These are phyloP conservation scores for Drosophila stalkeri DNA, from an alignment of 2,888 invertebrate species.

Conservation along the genomic window DNA sequence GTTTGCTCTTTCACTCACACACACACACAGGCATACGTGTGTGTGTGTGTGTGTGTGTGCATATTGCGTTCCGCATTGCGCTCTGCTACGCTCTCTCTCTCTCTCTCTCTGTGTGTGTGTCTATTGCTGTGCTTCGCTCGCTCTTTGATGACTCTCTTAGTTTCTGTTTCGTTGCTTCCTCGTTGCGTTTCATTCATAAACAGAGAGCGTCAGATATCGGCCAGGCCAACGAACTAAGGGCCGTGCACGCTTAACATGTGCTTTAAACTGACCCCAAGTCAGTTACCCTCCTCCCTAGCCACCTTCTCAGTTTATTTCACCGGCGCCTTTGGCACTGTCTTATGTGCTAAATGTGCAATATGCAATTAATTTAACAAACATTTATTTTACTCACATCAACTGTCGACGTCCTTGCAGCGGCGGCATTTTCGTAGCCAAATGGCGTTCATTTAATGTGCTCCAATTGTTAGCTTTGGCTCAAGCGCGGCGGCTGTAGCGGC, in stretches of 20 bases:
- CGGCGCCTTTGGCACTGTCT: slow-evolving; percentile 1
- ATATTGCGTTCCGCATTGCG: slow-evolving; percentile 42
- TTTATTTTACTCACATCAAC: slow-evolving; percentile 61
- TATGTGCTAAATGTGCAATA: slow-evolving; percentile 9
- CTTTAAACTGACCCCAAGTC: slow-evolving; percentile 43
- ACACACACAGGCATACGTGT: slow-evolving; percentile 1
- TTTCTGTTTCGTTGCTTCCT: slow-evolving; percentile 62
- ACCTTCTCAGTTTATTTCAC: too few relatives aligned
- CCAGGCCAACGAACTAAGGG: slow-evolving; percentile 77
- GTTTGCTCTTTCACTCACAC: slow-evolving; percentile 34
- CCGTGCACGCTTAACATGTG: slow-evolving; percentile 62
- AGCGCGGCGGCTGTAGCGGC: slow-evolving; percentile 33
- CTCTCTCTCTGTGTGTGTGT: slow-evolving; percentile 17
- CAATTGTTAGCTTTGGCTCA: slow-evolving; percentile 40
- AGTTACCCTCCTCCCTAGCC: neutral
- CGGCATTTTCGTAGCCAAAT: slow-evolving; percentile 72
- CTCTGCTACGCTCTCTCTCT: slow-evolving; percentile 15
- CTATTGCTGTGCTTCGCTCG: neutral
- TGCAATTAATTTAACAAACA: neutral
- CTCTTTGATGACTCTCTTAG: slow-evolving; percentile 17
- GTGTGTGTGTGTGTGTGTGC: neutral
- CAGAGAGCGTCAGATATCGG: slow-evolving; percentile 75
- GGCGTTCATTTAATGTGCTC: slow-evolving; percentile 64
- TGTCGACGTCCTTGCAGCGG: slow-evolving; percentile 72
- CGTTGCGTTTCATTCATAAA: slow-evolving; percentile 80